Base-by-base conservation (phyloP, 2,113 vertebrate genomes). In the Galbula dea region DNA sequence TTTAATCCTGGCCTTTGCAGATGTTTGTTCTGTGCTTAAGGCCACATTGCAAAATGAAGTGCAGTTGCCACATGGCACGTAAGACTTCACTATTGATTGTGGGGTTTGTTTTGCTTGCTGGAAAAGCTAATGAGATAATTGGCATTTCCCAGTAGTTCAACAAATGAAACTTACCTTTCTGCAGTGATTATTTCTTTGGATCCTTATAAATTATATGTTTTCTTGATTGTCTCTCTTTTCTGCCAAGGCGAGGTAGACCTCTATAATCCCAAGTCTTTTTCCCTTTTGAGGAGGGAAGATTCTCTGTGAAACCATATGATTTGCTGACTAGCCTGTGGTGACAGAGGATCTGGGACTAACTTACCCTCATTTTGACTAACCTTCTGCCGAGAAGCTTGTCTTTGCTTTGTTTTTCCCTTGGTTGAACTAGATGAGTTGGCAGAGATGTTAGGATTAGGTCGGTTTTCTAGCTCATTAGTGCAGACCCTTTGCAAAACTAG, bases 21-120 rank as follows among this genome's bases (percentile, higher is more conserved):
- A 30, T 95, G 39, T 93, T 95, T 94, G 88, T 65, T 91, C 61
- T 95, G 41, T 88, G 78, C 83, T 79, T 94, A 88, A 91, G 93
- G 83, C 65, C 76, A 48, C 11, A 81, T 95, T 93, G 89, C 83
- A 94, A 95, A 95, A 96, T 87, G 71, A 90, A 87, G 37, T 69
- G 59, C 26, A 45, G 61, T 94, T 96, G 80, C 92, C 83, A 93
- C 90, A 90, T 51, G 62, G 27, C 8, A 7, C 73, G 55, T 81
- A 48, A 88, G 74, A 73, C 39, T 86, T 84, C 4, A 45, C 11
- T 71, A 72, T 67, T 88, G 90, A 91, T 87, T 93, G 86, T 15
- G 41, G 41, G 30, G 12, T 78, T 95, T 94, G 84, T 36, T 75
- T 91, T 92, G 51, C 6, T 9, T 80, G 45, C 32, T 66, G 45